Conservation (phyloP, 2,113 vertebrate genomes). For the Balaeniceps rex region DNA sequence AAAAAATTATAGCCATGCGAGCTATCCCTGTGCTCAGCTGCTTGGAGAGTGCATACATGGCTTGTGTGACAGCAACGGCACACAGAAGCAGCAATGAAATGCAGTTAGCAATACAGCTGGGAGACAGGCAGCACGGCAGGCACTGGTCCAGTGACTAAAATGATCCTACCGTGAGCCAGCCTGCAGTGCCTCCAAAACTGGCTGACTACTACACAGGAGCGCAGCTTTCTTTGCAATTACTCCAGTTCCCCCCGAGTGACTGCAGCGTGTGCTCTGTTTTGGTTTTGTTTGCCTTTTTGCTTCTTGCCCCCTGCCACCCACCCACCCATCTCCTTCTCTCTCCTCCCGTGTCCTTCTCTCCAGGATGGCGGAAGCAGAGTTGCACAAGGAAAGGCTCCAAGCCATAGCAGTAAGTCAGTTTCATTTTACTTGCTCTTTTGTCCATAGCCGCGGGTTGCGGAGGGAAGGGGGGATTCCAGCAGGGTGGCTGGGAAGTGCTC, state of each 20-base stretch:
- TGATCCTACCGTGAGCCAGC: conserved; percentile 68
- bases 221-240: conserved; percentile 11
- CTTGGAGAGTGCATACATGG: conserved; percentile 78
- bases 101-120: conserved; percentile 74
- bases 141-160: conserved; percentile 83
- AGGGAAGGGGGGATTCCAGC: background rate
- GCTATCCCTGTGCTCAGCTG: conserved; percentile 78
- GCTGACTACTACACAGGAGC: conserved; percentile 65
- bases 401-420: conserved; percentile 94
- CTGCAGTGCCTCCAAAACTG: conserved; percentile 60
- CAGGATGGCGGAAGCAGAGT: conserved; percentile 97
- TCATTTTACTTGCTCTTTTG: conserved; percentile 65
- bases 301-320: background rate
- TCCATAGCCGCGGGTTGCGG: background rate
- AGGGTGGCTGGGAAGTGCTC: background rate
- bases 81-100: conserved; percentile 69
- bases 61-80: conserved; percentile 77
- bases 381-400: conserved; percentile 97
- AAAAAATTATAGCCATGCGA: conserved; percentile 63
- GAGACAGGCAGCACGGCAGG: conserved; percentile 67
- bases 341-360: conserved; percentile 75
- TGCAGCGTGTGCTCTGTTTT: conserved; percentile 47
- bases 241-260: conserved; percentile 50
- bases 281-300: background rate
- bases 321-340: background rate